Conservation (phyloP, 2,888 invertebrate species). For the Ophioninae sp. region DNA sequence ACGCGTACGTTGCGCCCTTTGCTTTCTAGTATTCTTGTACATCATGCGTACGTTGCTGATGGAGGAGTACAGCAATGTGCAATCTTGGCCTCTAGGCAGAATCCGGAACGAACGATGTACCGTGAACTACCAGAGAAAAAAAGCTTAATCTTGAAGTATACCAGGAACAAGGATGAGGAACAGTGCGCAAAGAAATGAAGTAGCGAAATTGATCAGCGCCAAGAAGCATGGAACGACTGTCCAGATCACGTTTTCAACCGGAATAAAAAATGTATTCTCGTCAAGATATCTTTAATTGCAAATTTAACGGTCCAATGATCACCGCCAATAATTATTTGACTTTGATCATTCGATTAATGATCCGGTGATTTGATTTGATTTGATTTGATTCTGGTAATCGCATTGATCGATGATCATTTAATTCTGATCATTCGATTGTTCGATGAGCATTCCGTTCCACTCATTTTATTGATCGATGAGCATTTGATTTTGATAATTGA, state of each 20-base stretch:
- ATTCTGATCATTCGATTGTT: too few relatives aligned
- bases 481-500: too few relatives aligned
- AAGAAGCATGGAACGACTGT: background rate
- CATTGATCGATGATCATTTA: too few relatives aligned
- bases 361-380: too few relatives aligned
- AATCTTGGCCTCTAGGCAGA: conserved; percentile 29
- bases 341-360: too few relatives aligned
- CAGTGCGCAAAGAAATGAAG: background rate
- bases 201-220: background rate
- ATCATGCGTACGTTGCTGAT: conserved; percentile 30
- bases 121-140: background rate
- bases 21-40: background rate
- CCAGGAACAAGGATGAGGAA: background rate
- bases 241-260: background rate
- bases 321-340: too few relatives aligned
- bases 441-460: too few relatives aligned
- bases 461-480: too few relatives aligned
- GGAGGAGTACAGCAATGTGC: conserved; percentile 18
- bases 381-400: too few relatives aligned
- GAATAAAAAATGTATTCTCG: background rate
- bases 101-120: conserved; percentile 17
- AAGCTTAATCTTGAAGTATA: background rate
- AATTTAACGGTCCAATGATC: too few relatives aligned
- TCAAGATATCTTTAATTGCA: too few relatives aligned
- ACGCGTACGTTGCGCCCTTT: background rate